Percentiles rank a stretch among this genome's conserved stretches.
These are phyloP conservation scores for Athalia circularis DNA, from an alignment of 2,888 invertebrate species.

Conservation along the genomic window DNA sequence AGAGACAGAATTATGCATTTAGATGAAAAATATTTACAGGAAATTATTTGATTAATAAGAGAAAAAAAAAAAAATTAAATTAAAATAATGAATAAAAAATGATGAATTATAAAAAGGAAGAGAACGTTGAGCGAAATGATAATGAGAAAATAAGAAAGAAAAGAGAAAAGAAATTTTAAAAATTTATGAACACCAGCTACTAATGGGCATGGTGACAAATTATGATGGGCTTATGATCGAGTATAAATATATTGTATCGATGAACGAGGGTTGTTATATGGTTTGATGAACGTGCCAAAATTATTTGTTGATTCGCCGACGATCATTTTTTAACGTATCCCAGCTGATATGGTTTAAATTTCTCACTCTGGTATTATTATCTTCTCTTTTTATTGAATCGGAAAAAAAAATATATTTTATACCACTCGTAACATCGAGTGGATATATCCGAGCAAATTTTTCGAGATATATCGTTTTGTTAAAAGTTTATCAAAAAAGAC, in stretches of 20 bases:
- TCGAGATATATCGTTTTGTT: conserved; percentile 20
- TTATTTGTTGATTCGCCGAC: conserved; percentile 59
- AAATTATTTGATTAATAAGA: conserved; percentile 51
- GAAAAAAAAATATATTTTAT: background rate
- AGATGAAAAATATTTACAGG: conserved; percentile 52
- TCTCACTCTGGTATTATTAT: conserved; percentile 44
- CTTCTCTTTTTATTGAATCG: conserved; percentile 50
- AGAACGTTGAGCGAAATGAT: background rate
- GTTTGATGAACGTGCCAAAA: conserved; percentile 70
- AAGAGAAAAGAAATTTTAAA: background rate
- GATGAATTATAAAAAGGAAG: conserved; percentile 26
- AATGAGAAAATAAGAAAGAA: background rate
- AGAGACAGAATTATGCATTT: conserved; percentile 56
- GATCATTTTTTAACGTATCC: conserved; percentile 37
- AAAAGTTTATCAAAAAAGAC: background rate
- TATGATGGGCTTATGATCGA: conserved; percentile 60
- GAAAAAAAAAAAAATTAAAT: conserved; percentile 47
- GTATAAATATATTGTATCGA: conserved; percentile 50
- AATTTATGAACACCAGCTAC: background rate
- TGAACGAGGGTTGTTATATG: conserved; percentile 58
- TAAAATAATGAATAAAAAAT: conserved; percentile 41
- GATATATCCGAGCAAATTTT: conserved; percentile 17
- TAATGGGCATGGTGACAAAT: conserved; percentile 48
- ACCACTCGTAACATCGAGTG: conserved; percentile 55
- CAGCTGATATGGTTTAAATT: conserved; percentile 40